These are phyloP conservation scores for Pheucticus melanocephalus DNA, from an alignment of 2,113 vertebrate species.

Conservation along the genomic window DNA sequence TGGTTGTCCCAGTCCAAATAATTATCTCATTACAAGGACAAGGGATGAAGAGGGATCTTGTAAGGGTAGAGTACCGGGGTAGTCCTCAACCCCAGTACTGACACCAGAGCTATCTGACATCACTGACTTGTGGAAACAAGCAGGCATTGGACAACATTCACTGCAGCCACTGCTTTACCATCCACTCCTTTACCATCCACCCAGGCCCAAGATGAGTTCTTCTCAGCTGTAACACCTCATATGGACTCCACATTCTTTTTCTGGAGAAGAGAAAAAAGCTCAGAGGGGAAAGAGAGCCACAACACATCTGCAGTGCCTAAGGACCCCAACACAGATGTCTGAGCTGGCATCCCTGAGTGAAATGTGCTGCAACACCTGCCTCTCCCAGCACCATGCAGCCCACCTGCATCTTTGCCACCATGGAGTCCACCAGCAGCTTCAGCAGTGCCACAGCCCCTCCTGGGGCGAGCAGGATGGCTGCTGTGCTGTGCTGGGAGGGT, in stretches of 20 bases:
- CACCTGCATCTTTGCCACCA: not conserved
- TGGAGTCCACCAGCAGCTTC: not conserved
- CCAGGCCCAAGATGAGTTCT: not conserved
- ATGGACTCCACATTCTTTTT: not conserved
- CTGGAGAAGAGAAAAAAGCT: not conserved
- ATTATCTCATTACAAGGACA: not conserved
- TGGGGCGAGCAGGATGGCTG: accelerated
- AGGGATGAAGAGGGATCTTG: not conserved
- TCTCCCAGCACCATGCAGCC: not conserved
- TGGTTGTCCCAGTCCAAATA: not conserved
- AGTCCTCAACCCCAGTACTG: not conserved
- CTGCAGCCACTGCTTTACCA: not conserved
- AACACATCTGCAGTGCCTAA: not conserved
- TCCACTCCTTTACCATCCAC: not conserved
- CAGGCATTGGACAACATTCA: not conserved
- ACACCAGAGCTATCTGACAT: not conserved
- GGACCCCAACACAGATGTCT: not conserved
- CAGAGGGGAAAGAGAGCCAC: not conserved
- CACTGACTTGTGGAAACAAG: not conserved
- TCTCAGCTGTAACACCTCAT: not conserved
- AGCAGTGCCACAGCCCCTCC: not conserved
- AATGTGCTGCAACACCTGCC: not conserved
- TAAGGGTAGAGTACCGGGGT: not conserved
- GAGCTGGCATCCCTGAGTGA: not conserved
- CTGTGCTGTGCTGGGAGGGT: not conserved